Evolutionary conservation across 2,888 invertebrate species (phyloP), one percentile per base, ranked within the genome.

Genomic region (Cryptosula pallasiana): DNA sequence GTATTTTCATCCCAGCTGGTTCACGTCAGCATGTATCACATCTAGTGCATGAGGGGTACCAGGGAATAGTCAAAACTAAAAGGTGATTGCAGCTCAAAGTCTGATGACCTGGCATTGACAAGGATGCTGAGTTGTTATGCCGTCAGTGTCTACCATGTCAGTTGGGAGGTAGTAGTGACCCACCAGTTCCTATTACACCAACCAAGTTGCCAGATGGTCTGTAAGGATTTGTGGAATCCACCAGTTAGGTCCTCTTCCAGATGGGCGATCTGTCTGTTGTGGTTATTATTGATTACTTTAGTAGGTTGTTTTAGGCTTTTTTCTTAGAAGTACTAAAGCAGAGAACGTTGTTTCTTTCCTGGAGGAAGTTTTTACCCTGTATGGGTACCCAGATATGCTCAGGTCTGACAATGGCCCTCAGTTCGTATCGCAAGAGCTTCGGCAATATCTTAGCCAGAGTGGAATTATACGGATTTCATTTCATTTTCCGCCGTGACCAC

Each of bases 361-460:
- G 13, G 32, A 63, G n/a, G 27, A 63, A 32, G 75, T 63, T 9
- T 63, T 27, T 32, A 5, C 32, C n/a, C 5, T 9, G n/a, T 32
- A 63, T 34, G 63, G 34, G 5, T 32, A 29, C 27, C 63, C 63
- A 63, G 32, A 63, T 9, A 63, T 32, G 3, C 13, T 77, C 1
- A 73, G 36, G 23, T 73, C 74, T 5, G 77, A 77, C 54, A 75
- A 76, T 45, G 76, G 76, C 32, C 71, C 73, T 27, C 74, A 75
- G 54, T 76, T 76, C 71, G 72, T 55, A 13, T 63, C 63, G 3
- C 45, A 74, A 16, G 23, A 72, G 32, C 75, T 77, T 35, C 69
- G 71, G 27, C 3, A 55, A 5, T 76, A 74, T 71, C 57, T 20
- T 76, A 32, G 1, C 27, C 73, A 73, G 23, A 73, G 75, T 34